These are phyloP conservation scores for Schizotus pectinicornis DNA, from an alignment of 2,888 invertebrate species.

Conservation along the genomic window DNA sequence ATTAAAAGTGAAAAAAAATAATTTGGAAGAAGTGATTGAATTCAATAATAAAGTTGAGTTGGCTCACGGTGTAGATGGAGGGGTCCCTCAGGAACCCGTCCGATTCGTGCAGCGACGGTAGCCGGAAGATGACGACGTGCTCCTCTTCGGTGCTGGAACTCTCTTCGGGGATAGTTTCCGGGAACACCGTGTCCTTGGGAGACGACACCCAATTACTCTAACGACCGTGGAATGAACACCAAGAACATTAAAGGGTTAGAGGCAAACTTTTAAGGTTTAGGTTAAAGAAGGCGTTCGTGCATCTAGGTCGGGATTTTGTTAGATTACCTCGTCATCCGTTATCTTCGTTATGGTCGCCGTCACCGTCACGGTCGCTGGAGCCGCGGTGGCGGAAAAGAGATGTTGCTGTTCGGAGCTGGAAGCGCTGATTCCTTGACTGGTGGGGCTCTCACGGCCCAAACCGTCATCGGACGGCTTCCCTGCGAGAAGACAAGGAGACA, in stretches of 20 bases:
- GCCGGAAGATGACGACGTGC: slow-evolving; percentile 86
- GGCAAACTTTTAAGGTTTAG: background rate
- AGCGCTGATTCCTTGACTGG: slow-evolving; percentile 60
- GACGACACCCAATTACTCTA: slow-evolving; percentile 81
- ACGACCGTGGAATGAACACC: background rate
- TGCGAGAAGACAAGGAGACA: slow-evolving; percentile 27
- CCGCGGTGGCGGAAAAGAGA: slow-evolving; percentile 56
- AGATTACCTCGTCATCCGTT: slow-evolving; percentile 65
- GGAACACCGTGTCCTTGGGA: slow-evolving; percentile 87
- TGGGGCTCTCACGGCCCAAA: slow-evolving; percentile 64
- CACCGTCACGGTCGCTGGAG: slow-evolving; percentile 54
- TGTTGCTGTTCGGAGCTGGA: slow-evolving; percentile 52
- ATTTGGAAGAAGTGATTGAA: no score
- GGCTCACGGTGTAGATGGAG: slow-evolving; percentile 77
- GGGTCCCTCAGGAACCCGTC: slow-evolving; percentile 77
- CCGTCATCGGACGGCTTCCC: slow-evolving; percentile 51
- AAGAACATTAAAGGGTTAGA: background rate
- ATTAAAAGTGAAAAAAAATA: no score
- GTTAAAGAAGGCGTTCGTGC: background rate
- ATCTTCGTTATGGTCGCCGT: slow-evolving; percentile 57
- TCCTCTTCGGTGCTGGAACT: slow-evolving; percentile 92
- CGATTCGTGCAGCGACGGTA: slow-evolving; percentile 76
- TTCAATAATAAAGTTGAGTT: background rate
- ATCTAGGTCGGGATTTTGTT: background rate
- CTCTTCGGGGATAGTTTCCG: slow-evolving; percentile 92